Evolutionary conservation across 2,797 vertebrate species (phyloP).

Genomic region (Gastrophryne carolinensis): DNA sequence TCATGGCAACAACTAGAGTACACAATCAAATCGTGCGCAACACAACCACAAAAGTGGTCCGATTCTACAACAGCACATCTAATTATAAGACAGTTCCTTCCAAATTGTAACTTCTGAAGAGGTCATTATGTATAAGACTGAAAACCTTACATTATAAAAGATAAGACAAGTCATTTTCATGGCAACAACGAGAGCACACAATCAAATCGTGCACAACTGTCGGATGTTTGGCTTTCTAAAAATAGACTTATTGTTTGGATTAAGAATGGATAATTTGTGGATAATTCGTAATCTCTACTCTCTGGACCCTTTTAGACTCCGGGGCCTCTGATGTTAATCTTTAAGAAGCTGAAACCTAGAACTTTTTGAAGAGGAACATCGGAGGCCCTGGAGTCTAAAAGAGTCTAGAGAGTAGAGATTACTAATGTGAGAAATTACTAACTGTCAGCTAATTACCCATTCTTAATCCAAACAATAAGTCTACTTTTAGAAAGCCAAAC

Average conservation of each 20-base stretch:
- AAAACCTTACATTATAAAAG: no score
- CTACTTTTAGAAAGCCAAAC: conserved; percentile 14
- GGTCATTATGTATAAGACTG: no score
- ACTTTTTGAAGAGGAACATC: no score
- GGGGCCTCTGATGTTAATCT: no score
- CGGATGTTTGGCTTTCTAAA: conserved; percentile 5
- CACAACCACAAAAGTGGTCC: no score
- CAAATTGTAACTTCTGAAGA: no score
- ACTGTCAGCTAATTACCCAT: conserved; percentile 33
- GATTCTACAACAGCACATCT: no score
- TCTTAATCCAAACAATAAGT: conserved; percentile 15
- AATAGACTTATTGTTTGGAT: conserved; percentile 22
- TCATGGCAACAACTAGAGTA: not conserved
- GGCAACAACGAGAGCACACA: not conserved
- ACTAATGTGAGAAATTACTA: no score
- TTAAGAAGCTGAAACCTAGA: no score
- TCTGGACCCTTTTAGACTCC: no score
- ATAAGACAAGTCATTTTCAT: not conserved
- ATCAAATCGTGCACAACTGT: not conserved
- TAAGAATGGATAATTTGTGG: conserved; percentile 26
- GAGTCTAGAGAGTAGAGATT: not conserved
- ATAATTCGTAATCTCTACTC: conserved; percentile 9
- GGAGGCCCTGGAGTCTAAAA: no score
- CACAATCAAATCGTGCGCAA: not conserved
- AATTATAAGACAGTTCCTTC: no score